phyloP scores from a whole-genome alignment of 2,797 vertebrate genomes.

The Manis javanica region DNA sequence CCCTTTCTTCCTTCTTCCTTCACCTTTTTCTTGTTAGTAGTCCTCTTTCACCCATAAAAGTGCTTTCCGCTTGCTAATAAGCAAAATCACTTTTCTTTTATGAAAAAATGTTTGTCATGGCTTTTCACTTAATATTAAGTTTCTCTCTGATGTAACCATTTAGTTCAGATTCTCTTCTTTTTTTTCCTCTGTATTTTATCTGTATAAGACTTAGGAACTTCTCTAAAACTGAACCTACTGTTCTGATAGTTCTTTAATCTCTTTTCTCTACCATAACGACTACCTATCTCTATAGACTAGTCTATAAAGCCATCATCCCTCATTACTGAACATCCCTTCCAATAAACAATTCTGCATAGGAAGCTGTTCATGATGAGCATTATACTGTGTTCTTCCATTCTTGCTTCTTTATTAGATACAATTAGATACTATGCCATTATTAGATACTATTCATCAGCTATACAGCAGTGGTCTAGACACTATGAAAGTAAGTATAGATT shows the following conservation, averaged over 20 bases:
- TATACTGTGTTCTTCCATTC: neutral
- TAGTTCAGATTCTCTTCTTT: neutral
- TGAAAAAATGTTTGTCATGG: neutral
- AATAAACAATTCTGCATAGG: neutral
- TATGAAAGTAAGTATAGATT: neutral
- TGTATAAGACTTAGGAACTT: neutral
- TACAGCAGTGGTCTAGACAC: neutral
- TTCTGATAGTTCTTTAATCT: slow-evolving; percentile 19
- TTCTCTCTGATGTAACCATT: slow-evolving; percentile 25
- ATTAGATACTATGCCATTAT: neutral
- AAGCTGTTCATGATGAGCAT: slow-evolving; percentile 17
- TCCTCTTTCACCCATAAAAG: slow-evolving; percentile 2
- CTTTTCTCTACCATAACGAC: neutral
- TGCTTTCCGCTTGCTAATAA: slow-evolving; percentile 29
- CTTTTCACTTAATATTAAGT: neutral
- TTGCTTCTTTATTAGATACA: neutral
- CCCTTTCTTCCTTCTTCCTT: neutral
- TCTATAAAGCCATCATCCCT: neutral
- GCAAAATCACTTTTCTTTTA: slow-evolving; percentile 14
- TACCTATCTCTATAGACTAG: neutral
- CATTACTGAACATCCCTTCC: slow-evolving; percentile 9
- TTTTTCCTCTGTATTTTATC: neutral
- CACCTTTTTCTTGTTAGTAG: slow-evolving; percentile 2
- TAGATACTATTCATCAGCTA: neutral
- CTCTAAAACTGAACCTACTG: neutral